These are phyloP conservation scores for Nephrotoma flavescens DNA, from an alignment of 2,888 invertebrate genomes.

Conservation along the genomic window DNA sequence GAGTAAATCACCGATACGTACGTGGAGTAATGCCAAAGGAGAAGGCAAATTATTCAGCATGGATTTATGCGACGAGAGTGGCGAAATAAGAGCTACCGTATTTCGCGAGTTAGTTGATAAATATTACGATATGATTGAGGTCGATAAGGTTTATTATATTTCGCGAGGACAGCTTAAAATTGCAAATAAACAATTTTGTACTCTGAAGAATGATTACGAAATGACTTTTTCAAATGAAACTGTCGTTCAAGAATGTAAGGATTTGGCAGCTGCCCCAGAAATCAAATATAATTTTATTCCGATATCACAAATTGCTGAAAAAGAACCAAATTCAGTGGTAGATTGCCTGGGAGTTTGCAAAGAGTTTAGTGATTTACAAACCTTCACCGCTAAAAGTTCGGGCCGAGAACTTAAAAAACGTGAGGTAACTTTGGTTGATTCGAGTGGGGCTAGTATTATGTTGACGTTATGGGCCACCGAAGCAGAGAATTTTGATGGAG, in stretches of 20 bases:
- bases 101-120: slow-evolving; percentile 81
- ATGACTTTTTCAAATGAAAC: slow-evolving; percentile 76
- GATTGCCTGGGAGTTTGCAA: slow-evolving; percentile 87
- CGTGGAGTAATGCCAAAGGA: slow-evolving; percentile 83
- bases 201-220: slow-evolving; percentile 87
- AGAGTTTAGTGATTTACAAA: slow-evolving; percentile 50
- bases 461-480: slow-evolving; percentile 85
- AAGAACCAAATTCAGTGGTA: slow-evolving; percentile 53
- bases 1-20: slow-evolving; percentile 62
- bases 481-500: slow-evolving; percentile 71
- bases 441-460: slow-evolving; percentile 56
- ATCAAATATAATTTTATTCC: slow-evolving; percentile 63
- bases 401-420: slow-evolving; percentile 79
- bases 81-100: slow-evolving; percentile 84
- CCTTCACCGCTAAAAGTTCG: slow-evolving; percentile 54
- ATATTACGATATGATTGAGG: slow-evolving; percentile 77
- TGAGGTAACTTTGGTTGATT: slow-evolving; percentile 76
- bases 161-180: slow-evolving; percentile 74
- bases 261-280: slow-evolving; percentile 50
- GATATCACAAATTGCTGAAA: slow-evolving; percentile 54
- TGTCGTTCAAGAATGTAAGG: slow-evolving; percentile 40
- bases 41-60: slow-evolving; percentile 89
- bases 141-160: slow-evolving; percentile 78
- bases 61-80: slow-evolving; percentile 85
- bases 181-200: slow-evolving; percentile 80